Conservation (phyloP, 1,140 invertebrate species). For the Cotesia glomerata region DNA sequence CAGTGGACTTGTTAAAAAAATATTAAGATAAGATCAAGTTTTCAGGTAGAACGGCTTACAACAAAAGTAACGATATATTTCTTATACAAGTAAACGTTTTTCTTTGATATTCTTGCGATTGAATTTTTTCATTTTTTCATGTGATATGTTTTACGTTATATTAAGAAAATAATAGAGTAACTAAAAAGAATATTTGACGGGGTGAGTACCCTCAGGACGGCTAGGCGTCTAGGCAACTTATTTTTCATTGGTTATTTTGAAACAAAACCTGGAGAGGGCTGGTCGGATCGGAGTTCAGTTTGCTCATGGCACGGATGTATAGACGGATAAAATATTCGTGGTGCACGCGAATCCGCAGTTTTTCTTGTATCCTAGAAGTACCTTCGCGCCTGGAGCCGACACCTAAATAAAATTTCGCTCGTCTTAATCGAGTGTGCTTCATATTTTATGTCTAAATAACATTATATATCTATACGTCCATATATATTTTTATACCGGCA, state of each 20-base stretch:
- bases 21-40: background rate
- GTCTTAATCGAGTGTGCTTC: background rate
- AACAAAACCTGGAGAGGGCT: background rate
- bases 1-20: background rate
- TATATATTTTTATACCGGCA: too few species aligned
- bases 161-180: background rate
- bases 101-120: background rate
- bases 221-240: background rate
- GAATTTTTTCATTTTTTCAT: background rate
- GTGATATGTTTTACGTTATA: background rate
- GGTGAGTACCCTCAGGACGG: background rate
- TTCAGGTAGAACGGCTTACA: background rate
- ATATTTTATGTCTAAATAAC: background rate
- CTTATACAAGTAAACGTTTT: background rate
- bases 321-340: constrained; percentile 6
- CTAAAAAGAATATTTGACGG: background rate
- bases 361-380: constrained; percentile 1
- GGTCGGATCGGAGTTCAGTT: background rate
- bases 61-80: background rate
- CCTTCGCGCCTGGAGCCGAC: background rate
- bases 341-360: constrained; percentile 7
- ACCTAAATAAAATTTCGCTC: background rate
- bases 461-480: too few species aligned
- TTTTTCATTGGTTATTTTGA: background rate
- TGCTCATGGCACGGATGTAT: background rate